phyloP scores from a whole-genome alignment of 2,888 invertebrate genomes.

The Blastobasis adustella region DNA sequence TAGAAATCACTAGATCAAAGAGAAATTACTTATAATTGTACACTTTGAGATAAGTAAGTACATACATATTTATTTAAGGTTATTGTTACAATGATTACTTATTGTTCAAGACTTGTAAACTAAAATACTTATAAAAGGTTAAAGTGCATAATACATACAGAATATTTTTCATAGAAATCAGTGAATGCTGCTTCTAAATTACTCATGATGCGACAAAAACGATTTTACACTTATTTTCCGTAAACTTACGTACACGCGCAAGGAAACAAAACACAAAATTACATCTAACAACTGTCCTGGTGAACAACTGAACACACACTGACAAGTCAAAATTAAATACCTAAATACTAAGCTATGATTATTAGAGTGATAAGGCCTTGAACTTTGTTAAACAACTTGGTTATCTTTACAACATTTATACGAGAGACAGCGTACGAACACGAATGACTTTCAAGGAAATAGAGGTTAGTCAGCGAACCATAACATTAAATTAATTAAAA shows the following conservation, averaged over 20 bases:
- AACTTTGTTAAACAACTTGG: background rate
- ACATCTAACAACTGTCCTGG: background rate
- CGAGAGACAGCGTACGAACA: no score
- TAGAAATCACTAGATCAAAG: background rate
- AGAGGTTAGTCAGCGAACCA: background rate
- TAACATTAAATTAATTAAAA: background rate
- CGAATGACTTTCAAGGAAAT: background rate
- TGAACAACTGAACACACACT: background rate
- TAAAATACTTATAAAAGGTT: background rate
- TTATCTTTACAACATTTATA: background rate
- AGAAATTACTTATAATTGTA: background rate
- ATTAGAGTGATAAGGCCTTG: background rate
- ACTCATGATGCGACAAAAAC: constrained; percentile 28
- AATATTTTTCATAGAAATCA: constrained; percentile 33
- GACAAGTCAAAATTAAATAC: background rate
- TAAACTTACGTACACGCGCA: background rate
- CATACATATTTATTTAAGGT: background rate
- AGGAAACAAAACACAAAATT: background rate
- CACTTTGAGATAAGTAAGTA: background rate
- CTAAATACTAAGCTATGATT: background rate
- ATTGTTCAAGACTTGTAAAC: background rate
- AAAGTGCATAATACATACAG: constrained; percentile 35
- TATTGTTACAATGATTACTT: constrained; percentile 1
- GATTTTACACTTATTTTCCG: background rate
- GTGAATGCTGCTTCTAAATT: constrained; percentile 39